Evolutionary conservation across 2,888 invertebrate genomes (phyloP).

Genomic region (Cryptocheilus praepositus): DNA sequence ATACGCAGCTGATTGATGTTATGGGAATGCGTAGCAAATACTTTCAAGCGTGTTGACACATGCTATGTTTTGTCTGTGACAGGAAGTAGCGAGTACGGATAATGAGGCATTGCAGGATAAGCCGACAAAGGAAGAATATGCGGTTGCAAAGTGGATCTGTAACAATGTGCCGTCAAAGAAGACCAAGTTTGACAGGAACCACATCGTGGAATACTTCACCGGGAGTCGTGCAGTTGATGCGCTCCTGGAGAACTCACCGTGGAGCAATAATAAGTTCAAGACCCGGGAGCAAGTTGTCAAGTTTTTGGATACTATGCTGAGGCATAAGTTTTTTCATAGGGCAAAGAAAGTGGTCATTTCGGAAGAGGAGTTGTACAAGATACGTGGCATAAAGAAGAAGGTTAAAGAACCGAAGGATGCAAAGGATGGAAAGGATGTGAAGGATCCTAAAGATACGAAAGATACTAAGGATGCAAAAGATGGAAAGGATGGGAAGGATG

Average conservation of each 20-base stretch:
- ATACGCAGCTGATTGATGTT: not conserved
- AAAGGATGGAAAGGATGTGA: conserved; percentile 51
- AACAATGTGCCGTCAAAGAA: conserved; percentile 96
- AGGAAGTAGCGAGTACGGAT: conserved; percentile 76
- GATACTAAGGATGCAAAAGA: conserved; percentile 69
- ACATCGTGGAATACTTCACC: conserved; percentile 97
- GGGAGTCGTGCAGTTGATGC: conserved; percentile 95
- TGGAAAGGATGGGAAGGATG: conserved; percentile 73
- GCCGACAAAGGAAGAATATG: conserved; percentile 92
- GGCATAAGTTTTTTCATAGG: conserved; percentile 96
- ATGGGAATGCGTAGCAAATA: not conserved
- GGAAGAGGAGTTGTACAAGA: conserved; percentile 74
- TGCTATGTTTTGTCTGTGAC: conserved; percentile 32
- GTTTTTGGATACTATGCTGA: conserved; percentile 88
- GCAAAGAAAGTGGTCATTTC: conserved; percentile 85
- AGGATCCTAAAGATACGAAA: conserved; percentile 72
- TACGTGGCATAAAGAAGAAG: conserved; percentile 75
- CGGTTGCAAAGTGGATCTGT: conserved; percentile 95
- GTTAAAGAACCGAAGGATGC: conserved; percentile 72
- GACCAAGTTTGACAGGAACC: conserved; percentile 93
- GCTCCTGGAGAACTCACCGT: conserved; percentile 89
- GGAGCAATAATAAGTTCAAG: conserved; percentile 88
- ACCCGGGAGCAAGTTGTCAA: conserved; percentile 87
- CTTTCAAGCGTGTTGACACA: not conserved
- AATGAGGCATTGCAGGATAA: conserved; percentile 80